These are phyloP conservation scores for Lepilemur septentrionalis DNA, from an alignment of 2,797 vertebrate species.

Conservation along the genomic window DNA sequence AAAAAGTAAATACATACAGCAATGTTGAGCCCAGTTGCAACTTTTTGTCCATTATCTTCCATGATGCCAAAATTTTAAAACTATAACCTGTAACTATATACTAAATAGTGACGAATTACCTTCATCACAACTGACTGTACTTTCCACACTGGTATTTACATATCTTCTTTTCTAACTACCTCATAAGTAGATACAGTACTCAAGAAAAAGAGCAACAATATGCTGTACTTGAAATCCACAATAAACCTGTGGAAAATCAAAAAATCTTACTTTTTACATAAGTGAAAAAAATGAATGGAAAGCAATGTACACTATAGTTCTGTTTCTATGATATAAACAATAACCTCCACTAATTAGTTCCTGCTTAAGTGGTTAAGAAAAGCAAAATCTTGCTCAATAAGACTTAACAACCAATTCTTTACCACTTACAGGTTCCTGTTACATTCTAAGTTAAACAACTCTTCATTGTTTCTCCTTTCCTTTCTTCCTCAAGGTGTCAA, in stretches of 20 bases:
- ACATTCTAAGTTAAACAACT: constrained; percentile 3
- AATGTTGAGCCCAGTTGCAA: constrained; percentile 1
- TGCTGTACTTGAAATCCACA: not conserved
- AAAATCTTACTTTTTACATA: constrained; percentile 20
- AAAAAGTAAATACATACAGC: constrained; percentile 63
- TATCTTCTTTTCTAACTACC: not conserved
- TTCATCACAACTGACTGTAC: not conserved
- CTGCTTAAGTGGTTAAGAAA: not conserved
- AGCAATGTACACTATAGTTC: not conserved
- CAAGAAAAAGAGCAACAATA: not conserved
- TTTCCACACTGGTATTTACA: not conserved
- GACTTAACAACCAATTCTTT: not conserved
- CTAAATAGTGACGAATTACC: constrained; percentile 11
- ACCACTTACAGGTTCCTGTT: not conserved
- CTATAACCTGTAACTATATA: not conserved
- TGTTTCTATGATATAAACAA: not conserved
- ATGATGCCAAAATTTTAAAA: constrained; percentile 46
- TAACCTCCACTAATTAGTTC: not conserved
- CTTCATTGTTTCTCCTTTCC: constrained; percentile 10
- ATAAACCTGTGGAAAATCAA: not conserved
- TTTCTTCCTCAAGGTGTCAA: not conserved
- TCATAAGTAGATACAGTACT: not conserved
- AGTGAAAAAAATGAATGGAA: constrained; percentile 14
- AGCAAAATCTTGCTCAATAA: not conserved
- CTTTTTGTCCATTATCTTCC: constrained; percentile 29